Conservation (phyloP, 2,113 vertebrate genomes). For the Pygoscelis adeliae region DNA sequence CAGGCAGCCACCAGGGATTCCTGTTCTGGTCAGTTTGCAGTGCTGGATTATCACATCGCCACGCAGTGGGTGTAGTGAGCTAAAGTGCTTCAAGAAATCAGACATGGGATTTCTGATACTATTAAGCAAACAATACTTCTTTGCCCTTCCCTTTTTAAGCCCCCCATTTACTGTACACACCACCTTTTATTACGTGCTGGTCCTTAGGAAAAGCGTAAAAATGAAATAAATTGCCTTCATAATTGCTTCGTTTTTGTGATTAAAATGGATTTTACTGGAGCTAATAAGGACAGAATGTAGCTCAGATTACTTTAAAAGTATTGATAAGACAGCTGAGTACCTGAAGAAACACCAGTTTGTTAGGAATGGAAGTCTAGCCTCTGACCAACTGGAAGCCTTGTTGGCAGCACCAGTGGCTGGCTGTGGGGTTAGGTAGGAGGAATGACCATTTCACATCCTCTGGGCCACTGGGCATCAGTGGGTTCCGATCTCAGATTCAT, state of each 20-base stretch:
- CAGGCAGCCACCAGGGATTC: fast-evolving
- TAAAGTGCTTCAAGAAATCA: background rate
- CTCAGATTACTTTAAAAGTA: background rate
- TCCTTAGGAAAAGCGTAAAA: background rate
- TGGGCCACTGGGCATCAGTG: background rate
- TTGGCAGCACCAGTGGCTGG: background rate
- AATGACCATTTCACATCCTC: background rate
- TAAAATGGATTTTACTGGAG: background rate
- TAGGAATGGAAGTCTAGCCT: background rate
- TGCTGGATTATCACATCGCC: background rate
- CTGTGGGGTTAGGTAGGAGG: background rate
- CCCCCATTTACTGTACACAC: background rate
- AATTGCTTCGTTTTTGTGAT: background rate
- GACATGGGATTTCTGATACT: background rate
- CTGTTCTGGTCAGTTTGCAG: background rate
- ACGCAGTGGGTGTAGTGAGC: background rate
- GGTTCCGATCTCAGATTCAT: background rate
- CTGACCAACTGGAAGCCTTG: background rate
- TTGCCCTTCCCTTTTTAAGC: background rate
- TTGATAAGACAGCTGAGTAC: background rate
- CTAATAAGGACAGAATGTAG: background rate
- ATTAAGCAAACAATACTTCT: background rate
- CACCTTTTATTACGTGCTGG: background rate
- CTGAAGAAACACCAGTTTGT: background rate
- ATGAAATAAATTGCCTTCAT: background rate